Conservation (phyloP, 1,140 invertebrate species). For the Cephus cinctus region DNA sequence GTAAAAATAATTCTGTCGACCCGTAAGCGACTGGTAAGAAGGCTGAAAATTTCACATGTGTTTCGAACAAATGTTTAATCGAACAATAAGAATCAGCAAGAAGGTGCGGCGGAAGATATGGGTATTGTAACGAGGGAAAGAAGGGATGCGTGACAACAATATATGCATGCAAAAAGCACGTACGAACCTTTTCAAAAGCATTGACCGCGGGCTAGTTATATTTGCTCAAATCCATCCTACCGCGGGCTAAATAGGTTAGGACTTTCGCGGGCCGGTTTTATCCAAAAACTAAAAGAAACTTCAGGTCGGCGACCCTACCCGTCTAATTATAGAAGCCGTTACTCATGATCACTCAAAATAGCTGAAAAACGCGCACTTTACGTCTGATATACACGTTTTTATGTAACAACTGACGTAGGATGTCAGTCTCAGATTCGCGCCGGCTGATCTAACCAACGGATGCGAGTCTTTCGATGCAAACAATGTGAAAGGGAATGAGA, state of each 20-base stretch:
- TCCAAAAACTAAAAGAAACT: conserved; percentile 14
- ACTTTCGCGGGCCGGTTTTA: conserved; percentile 14
- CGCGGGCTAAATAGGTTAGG: conserved; percentile 23
- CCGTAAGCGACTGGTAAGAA: too few relatives aligned
- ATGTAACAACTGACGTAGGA: conserved; percentile 12
- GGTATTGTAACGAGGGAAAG: too few relatives aligned
- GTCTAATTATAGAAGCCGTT: not conserved
- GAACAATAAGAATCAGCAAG: too few relatives aligned
- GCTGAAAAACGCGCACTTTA: not conserved
- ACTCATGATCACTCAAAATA: not conserved
- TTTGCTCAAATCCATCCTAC: too few relatives aligned
- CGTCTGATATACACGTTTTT: conserved; percentile 4
- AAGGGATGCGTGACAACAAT: not conserved
- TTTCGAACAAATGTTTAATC: too few relatives aligned
- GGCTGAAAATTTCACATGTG: too few relatives aligned
- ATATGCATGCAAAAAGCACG: not conserved
- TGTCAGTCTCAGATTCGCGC: conserved; percentile 5
- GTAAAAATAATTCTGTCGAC: too few relatives aligned
- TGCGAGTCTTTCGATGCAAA: too few relatives aligned
- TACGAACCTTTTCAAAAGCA: conserved; percentile 3
- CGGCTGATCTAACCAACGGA: too few relatives aligned
- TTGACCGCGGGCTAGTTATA: not conserved
- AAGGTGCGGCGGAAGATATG: not conserved
- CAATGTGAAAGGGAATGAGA: too few relatives aligned
- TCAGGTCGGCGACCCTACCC: not conserved